Evolutionary conservation across 2,888 invertebrate genomes (phyloP).

Genomic region (Acanthoscelides obtectus): DNA sequence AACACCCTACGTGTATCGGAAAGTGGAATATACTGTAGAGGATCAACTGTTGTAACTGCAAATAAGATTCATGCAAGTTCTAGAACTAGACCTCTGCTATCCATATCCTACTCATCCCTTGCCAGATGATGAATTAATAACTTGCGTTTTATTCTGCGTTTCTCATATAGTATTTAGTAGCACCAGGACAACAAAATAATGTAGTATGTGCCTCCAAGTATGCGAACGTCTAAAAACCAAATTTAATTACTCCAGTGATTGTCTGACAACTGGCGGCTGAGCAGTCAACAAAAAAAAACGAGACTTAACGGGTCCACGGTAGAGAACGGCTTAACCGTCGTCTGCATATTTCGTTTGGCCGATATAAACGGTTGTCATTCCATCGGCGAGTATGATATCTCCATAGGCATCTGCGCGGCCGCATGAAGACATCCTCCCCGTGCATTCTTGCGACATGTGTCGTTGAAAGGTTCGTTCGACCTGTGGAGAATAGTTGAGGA

Average conservation of each 20-base stretch:
- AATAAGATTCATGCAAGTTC: no score
- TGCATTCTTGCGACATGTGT: conserved; percentile 42
- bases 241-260: conserved; percentile 4
- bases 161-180: no score
- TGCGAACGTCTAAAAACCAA: not conserved
- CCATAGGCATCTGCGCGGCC: conserved; percentile 42
- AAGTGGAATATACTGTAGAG: no score
- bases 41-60: no score
- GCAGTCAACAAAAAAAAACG: not conserved
- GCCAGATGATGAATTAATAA: no score
- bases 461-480: conserved; percentile 12
- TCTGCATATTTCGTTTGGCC: not conserved
- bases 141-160: no score
- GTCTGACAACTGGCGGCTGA: not conserved
- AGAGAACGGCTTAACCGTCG: not conserved
- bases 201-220: no score
- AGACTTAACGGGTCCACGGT: not conserved
- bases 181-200: no score
- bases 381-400: conserved; percentile 44
- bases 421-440: conserved; percentile 31
- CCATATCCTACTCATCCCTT: no score
- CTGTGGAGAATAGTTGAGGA: not conserved
- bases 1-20: no score
- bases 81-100: no score
- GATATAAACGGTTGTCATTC: conserved; percentile 33